A percentile compares a stretch with the other conserved stretches of the same genome.
Conservation (phyloP, 2,113 vertebrate species). For the Meles meles region DNA sequence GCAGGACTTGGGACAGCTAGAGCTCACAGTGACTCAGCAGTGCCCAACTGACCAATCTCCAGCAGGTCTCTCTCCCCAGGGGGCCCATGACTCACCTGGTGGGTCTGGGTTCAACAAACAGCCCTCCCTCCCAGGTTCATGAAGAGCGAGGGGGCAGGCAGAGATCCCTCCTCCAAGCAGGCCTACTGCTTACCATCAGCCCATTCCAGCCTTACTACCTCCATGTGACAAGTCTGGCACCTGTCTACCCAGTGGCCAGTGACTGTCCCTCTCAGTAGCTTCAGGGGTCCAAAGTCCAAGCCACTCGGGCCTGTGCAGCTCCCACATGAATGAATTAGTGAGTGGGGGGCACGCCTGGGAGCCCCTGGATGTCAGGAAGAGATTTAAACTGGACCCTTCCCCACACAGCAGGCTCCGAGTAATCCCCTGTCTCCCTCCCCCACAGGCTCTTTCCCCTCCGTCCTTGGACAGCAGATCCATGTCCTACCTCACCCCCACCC, state of each 20-base stretch:
- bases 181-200: neutral
- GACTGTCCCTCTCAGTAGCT: neutral
- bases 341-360: neutral
- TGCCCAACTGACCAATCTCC: neutral
- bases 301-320: neutral
- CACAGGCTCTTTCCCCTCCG: neutral
- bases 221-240: conserved; percentile 56
- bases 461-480: neutral
- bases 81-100: conserved; percentile 7
- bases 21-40: conserved; percentile 65
- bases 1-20: conserved; percentile 17
- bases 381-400: neutral
- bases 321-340: neutral
- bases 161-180: neutral
- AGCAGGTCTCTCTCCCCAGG: neutral
- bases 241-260: conserved; percentile 30
- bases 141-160: neutral
- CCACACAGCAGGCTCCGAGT: neutral
- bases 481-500: neutral
- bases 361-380: neutral
- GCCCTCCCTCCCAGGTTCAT: conserved; percentile 1
- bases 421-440: neutral
- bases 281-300: conserved; percentile 46
- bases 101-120: conserved; percentile 52
- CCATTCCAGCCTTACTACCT: neutral